Conservation (phyloP, 1,140 invertebrate species). For the Drusus annulatus region DNA sequence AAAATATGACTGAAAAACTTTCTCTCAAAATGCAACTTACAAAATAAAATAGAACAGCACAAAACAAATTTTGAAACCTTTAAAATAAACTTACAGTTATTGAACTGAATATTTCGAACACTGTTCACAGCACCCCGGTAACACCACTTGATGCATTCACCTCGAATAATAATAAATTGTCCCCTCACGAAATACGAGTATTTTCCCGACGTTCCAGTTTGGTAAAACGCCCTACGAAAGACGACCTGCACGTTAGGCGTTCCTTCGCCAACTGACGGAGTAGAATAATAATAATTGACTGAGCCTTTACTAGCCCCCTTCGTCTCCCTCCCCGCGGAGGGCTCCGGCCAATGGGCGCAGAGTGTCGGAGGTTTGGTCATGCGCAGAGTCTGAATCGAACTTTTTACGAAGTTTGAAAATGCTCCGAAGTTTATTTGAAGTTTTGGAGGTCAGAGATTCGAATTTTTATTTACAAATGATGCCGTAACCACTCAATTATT, state of each 20-base stretch:
- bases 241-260: background rate
- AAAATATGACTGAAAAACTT: slow-evolving; percentile 1
- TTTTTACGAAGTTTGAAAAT: slow-evolving; percentile 20
- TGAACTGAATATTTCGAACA: background rate
- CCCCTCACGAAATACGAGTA: slow-evolving; percentile 22
- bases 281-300: slow-evolving; percentile 17
- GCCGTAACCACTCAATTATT: too few relatives aligned
- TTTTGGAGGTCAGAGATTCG: slow-evolving; percentile 18
- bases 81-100: slow-evolving; percentile 16
- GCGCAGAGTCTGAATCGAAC: background rate
- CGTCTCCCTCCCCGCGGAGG: background rate
- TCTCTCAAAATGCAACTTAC: background rate
- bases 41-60: background rate
- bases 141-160: slow-evolving; percentile 23
- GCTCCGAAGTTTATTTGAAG: background rate
- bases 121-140: background rate
- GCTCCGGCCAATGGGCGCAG: slow-evolving; percentile 16
- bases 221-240: background rate
- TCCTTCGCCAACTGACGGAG: slow-evolving; percentile 28
- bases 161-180: background rate
- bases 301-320: background rate
- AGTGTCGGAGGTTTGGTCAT: background rate
- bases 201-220: background rate
- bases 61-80: background rate
- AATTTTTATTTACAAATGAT: background rate